phyloP scores from a whole-genome alignment of 2,797 vertebrate species.

The Rhincodon typus region DNA sequence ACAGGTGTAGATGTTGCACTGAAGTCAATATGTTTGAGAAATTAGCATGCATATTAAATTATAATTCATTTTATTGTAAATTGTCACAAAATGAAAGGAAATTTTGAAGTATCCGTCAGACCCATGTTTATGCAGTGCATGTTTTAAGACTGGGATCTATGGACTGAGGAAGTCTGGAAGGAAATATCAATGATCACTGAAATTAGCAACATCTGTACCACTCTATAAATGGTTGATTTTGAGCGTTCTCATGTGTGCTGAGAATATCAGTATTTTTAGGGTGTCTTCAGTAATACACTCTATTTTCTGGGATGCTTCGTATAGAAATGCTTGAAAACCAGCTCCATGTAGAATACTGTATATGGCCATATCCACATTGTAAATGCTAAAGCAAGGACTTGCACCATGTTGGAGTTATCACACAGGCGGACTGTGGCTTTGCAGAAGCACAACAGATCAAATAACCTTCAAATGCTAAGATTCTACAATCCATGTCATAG shows the following conservation, averaged over 20 bases:
- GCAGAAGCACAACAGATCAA: not conserved
- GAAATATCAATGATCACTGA: not conserved
- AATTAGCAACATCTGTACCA: not conserved
- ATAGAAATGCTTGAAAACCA: not conserved
- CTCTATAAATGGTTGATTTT: not conserved
- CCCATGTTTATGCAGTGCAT: not conserved
- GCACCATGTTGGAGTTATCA: not conserved
- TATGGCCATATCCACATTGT: not conserved
- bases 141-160: not conserved
- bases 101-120: not conserved
- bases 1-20: not conserved
- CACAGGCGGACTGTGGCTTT: not conserved
- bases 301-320: not conserved
- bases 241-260: not conserved
- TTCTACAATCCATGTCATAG: not conserved
- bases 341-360: not conserved
- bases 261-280: not conserved
- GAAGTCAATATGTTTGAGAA: not conserved
- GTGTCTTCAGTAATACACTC: not conserved
- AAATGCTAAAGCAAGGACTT: not conserved
- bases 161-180: not conserved
- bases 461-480: not conserved
- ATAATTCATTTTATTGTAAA: not conserved
- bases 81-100: too few relatives aligned
- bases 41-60: not conserved